Conservation (phyloP, 2,797 vertebrate genomes). For the Danio tinwini region DNA sequence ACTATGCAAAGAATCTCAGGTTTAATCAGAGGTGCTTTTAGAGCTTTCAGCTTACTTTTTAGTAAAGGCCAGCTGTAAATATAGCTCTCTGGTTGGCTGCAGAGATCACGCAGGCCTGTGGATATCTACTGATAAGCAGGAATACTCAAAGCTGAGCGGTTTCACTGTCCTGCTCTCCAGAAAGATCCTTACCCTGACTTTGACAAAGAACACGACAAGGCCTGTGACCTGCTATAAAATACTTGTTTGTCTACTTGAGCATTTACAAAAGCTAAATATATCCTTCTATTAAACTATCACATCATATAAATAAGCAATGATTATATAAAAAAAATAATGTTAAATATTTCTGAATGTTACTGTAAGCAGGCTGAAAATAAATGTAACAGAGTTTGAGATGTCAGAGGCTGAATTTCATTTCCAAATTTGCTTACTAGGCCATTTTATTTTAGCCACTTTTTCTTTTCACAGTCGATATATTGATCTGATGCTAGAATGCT, state of each 20-base stretch:
- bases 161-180: constrained; percentile 35
- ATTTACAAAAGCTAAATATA: neutral
- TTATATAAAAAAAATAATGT: neutral
- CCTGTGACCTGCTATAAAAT: constrained; percentile 15
- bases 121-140: constrained; percentile 62
- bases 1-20: neutral
- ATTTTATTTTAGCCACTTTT: neutral
- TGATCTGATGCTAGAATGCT: constrained; percentile 17
- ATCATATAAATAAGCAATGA: neutral
- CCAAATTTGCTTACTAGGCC: neutral
- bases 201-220: constrained; percentile 14
- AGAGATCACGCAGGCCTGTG: constrained; percentile 36
- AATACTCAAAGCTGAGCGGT: constrained; percentile 45
- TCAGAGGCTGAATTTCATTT: neutral
- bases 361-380: neutral
- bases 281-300: neutral
- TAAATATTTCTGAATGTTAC: constrained; percentile 1
- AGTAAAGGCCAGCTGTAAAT: constrained; percentile 40
- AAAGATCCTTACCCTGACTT: constrained; percentile 31
- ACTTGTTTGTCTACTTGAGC: neutral
- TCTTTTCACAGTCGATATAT: neutral
- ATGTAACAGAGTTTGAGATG: neutral
- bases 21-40: neutral
- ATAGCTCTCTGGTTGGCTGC: constrained; percentile 23
- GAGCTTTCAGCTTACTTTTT: neutral